Percentiles rank a stretch among this genome's conserved stretches.
Conservation (phyloP, 1,140 invertebrate species). For the Archegozetes longisetosus region DNA sequence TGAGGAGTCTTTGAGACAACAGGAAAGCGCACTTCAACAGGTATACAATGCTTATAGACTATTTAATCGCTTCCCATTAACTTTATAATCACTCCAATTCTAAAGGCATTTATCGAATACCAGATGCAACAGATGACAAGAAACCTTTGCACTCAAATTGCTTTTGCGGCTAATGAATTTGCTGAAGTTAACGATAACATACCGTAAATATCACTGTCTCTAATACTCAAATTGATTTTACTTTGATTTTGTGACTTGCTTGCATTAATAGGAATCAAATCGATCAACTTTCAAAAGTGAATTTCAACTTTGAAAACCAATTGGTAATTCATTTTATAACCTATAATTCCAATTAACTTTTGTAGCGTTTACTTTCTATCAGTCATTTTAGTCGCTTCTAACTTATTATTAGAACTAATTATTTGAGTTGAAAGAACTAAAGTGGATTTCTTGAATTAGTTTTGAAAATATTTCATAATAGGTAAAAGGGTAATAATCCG, state of each 20-base stretch:
- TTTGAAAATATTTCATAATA: too few species aligned
- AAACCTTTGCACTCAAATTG: constrained; percentile 3
- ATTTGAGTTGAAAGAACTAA: too few species aligned
- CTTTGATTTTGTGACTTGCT: background rate
- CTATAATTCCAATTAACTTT: too few species aligned
- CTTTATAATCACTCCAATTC: background rate
- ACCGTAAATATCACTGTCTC: background rate
- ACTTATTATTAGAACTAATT: too few species aligned
- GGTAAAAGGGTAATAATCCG: too few species aligned
- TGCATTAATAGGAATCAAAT: background rate
- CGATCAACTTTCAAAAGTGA: background rate
- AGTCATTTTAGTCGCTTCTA: too few species aligned
- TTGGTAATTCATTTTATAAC: background rate
- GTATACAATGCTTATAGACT: background rate
- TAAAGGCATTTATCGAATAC: constrained; percentile 10
- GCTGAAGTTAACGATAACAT: background rate
- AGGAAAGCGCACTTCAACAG: background rate
- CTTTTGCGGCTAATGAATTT: background rate
- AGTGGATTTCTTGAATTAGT: too few species aligned
- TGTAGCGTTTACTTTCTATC: too few species aligned
- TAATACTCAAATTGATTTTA: background rate
- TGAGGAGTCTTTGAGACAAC: background rate
- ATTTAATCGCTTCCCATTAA: background rate
- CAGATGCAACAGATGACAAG: constrained; percentile 11
- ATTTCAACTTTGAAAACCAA: background rate